phyloP scores from a whole-genome alignment of 2,113 vertebrate species.

The Forbesichthys agassizii region DNA sequence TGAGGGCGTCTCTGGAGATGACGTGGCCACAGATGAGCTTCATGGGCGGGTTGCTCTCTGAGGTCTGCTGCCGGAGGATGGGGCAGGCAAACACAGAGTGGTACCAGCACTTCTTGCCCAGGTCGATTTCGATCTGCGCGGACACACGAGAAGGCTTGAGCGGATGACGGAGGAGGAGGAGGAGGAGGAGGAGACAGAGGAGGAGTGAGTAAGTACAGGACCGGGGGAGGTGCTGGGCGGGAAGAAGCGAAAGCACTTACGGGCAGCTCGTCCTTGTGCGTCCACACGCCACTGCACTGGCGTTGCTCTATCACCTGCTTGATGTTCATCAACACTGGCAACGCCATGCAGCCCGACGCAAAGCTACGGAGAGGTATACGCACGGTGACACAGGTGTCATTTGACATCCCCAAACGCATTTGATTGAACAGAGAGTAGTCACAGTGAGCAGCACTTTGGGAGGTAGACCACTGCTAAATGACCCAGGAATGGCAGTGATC shows the following conservation, averaged over 20 bases:
- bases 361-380: conserved; percentile 71
- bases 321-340: conserved; percentile 91
- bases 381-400: neutral
- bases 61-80: conserved; percentile 88
- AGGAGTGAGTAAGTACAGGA: neutral
- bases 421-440: too few species aligned
- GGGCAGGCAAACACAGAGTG: conserved; percentile 91
- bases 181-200: neutral
- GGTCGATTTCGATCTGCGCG: conserved; percentile 86
- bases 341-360: conserved; percentile 87
- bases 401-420: too few species aligned
- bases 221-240: neutral
- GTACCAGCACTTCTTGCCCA: conserved; percentile 93
- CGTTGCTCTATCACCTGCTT: conserved; percentile 90
- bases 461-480: too few species aligned
- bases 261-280: conserved; percentile 88
- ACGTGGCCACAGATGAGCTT: conserved; percentile 91
- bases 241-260: conserved; percentile 63
- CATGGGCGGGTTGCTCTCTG: conserved; percentile 89
- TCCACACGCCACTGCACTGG: conserved; percentile 89
- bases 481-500: too few species aligned
- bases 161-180: neutral
- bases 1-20: conserved; percentile 89
- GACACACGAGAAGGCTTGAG: neutral
- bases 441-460: too few species aligned